Evolutionary conservation across 2,113 vertebrate species (phyloP).

Genomic region (Helogale parvula): DNA sequence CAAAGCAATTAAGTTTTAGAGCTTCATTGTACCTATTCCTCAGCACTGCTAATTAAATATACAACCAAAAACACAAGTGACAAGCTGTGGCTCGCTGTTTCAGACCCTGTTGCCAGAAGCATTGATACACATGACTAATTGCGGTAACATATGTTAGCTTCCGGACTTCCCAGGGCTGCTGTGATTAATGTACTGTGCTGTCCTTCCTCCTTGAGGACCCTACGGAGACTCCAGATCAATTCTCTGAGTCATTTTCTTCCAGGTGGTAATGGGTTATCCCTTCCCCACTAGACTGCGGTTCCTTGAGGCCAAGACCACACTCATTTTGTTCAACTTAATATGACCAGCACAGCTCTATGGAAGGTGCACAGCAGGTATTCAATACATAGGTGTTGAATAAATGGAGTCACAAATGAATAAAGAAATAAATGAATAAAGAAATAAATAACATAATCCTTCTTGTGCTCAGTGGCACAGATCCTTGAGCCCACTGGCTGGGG

Average conservation of each 20-base stretch:
- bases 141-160: accelerated
- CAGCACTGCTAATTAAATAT: background rate
- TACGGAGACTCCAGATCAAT: background rate
- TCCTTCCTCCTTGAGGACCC: background rate
- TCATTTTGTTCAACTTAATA: background rate
- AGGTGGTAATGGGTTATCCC: background rate
- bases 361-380: background rate
- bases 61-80: background rate
- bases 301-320: background rate
- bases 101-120: background rate
- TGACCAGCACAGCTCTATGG: background rate
- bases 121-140: background rate
- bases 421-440: background rate
- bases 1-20: background rate
- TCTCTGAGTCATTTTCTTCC: background rate
- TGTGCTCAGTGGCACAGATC: background rate
- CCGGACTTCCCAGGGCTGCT: background rate
- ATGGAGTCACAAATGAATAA: too few relatives aligned
- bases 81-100: background rate
- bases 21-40: background rate
- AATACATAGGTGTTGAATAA: too few relatives aligned
- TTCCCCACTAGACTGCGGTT: background rate
- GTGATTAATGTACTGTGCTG: background rate
- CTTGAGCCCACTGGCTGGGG: background rate
- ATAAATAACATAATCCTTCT: background rate